Evolutionary conservation across 1,140 invertebrate species (phyloP).

Genomic region (Meloidogyne chitwoodi): DNA sequence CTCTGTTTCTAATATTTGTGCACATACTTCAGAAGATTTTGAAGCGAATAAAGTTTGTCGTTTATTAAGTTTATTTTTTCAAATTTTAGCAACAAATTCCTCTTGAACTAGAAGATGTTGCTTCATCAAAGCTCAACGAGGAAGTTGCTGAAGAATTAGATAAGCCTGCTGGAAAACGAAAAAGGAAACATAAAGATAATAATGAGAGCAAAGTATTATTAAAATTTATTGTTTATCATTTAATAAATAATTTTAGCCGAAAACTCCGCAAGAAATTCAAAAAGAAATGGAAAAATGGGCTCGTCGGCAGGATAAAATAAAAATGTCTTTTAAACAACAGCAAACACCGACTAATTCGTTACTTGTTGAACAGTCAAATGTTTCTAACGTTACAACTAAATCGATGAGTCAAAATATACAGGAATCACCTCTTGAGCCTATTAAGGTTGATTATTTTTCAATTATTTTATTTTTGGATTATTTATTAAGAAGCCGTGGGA

Average conservation of each 20-base stretch:
- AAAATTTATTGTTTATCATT: neutral
- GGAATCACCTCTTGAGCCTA: neutral
- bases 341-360: slow-evolving; percentile 8
- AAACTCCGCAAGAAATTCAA: slow-evolving; percentile 94
- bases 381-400: neutral
- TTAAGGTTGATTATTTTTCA: neutral
- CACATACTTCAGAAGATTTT: neutral
- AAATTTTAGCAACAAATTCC: neutral
- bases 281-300: slow-evolving; percentile 96
- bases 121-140: neutral
- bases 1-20: slow-evolving; percentile 14
- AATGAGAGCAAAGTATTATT: neutral
- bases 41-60: neutral
- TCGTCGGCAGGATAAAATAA: slow-evolving; percentile 91
- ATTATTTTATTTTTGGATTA: neutral
- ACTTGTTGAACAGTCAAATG: neutral
- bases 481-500: slow-evolving; percentile 43
- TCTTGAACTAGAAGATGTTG: neutral
- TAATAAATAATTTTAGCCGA: slow-evolving; percentile 70
- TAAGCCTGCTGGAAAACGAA: neutral
- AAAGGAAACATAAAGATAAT: neutral
- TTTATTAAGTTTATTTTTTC: neutral
- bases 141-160: slow-evolving; percentile 12
- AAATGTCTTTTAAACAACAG: slow-evolving; percentile 70
- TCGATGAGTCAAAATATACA: neutral